Conservation (phyloP, 1,140 invertebrate genomes). For the Brachionus paranguensis region DNA sequence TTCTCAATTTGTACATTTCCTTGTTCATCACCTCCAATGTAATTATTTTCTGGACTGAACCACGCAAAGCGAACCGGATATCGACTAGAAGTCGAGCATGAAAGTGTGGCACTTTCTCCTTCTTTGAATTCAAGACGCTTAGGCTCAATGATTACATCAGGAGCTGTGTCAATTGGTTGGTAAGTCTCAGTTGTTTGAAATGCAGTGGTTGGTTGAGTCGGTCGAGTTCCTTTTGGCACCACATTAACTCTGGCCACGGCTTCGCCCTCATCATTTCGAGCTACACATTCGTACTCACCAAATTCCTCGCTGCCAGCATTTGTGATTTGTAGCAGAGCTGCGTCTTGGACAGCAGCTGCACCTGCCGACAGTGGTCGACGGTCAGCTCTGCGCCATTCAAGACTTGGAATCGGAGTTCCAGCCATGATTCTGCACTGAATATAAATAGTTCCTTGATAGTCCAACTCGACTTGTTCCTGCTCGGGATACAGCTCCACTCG, state of each 20-base stretch:
- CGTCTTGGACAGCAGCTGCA: neutral
- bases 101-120: neutral
- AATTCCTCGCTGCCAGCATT: neutral
- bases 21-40: neutral
- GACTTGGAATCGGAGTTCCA: neutral
- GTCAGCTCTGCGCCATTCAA: constrained; percentile 31
- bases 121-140: neutral
- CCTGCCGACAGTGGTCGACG: neutral
- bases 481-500: constrained; percentile 25
- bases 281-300: constrained; percentile 1
- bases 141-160: neutral
- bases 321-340: neutral
- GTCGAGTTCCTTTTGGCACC: neutral
- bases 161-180: neutral
- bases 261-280: constrained; percentile 13
- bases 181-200: neutral
- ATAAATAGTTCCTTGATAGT: constrained; percentile 16
- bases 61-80: neutral
- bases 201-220: neutral
- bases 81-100: neutral
- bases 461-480: neutral
- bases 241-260: neutral
- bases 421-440: constrained; percentile 14
- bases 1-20: constrained; percentile 2
- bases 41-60: neutral